phyloP scores from a whole-genome alignment of 2,113 vertebrate genomes.

The Microcebus murinus region DNA sequence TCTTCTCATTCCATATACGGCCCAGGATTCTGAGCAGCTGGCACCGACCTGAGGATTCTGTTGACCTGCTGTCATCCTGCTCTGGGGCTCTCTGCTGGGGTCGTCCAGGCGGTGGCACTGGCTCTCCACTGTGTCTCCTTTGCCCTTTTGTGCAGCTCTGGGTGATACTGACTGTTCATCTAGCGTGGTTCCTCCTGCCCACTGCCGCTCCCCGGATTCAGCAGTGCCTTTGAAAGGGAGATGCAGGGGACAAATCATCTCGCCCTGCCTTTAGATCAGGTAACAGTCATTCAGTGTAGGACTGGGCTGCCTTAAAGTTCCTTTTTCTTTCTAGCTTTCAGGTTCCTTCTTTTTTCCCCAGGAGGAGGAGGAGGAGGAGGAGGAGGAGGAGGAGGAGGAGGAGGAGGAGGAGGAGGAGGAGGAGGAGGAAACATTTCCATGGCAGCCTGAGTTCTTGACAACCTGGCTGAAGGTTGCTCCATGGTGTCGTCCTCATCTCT shows the following conservation, averaged over 20 bases:
- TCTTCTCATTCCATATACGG: neutral
- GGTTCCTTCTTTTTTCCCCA: neutral
- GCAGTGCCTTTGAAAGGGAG: neutral
- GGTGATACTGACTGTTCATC: neutral
- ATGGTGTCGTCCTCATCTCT: no score
- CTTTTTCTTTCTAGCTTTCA: neutral
- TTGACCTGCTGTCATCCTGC: neutral
- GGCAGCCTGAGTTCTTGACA: neutral
- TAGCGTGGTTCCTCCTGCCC: neutral
- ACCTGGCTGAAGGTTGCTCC: neutral
- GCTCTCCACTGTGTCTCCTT: neutral
- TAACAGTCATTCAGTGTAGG: neutral
- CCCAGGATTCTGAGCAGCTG: neutral
- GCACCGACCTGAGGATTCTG: neutral
- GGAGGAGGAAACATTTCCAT: neutral
- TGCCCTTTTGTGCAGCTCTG: neutral
- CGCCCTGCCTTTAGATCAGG: neutral
- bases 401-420: neutral
- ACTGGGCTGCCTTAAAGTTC: neutral
- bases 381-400: neutral
- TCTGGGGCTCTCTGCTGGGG: neutral
- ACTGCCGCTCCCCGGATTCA: neutral
- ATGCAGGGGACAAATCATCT: neutral
- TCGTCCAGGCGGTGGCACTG: neutral
- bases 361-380: neutral